phyloP scores from a whole-genome alignment of 1,140 invertebrate genomes.

The Nymphalis io region DNA sequence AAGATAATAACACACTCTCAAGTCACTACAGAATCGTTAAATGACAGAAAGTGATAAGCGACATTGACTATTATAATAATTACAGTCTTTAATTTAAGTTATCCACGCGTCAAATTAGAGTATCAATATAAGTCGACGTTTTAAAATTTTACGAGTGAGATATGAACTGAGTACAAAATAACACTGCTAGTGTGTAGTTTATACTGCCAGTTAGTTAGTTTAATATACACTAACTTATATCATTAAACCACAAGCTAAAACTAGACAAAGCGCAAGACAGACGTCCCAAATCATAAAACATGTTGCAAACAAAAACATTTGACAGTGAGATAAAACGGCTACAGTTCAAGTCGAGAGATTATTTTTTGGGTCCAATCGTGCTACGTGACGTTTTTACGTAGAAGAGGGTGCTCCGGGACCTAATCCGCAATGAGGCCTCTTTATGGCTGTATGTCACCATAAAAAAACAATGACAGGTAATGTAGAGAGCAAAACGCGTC shows the following conservation, averaged over 20 bases:
- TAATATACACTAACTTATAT: neutral
- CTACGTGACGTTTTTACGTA: constrained; percentile 9
- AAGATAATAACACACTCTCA: too few species aligned
- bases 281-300: neutral
- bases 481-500: constrained; percentile 9
- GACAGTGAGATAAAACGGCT: constrained; percentile 3
- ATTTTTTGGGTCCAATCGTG: constrained; percentile 14
- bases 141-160: too few species aligned
- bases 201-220: too few species aligned
- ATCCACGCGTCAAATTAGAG: too few species aligned
- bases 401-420: constrained; percentile 12
- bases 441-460: constrained; percentile 29
- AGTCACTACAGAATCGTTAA: too few species aligned
- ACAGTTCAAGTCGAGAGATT: constrained; percentile 13
- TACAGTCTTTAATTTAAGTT: too few species aligned
- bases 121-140: too few species aligned
- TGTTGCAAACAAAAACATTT: constrained; percentile 7
- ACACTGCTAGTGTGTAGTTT: too few species aligned
- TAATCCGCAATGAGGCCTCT: constrained; percentile 21
- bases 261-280: neutral
- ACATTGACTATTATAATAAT: too few species aligned
- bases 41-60: too few species aligned
- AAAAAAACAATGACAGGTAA: constrained; percentile 31
- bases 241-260: neutral
- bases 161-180: too few species aligned